These are phyloP conservation scores for Narcine bancroftii DNA, from an alignment of 2,113 vertebrate genomes.

Conservation along the genomic window DNA sequence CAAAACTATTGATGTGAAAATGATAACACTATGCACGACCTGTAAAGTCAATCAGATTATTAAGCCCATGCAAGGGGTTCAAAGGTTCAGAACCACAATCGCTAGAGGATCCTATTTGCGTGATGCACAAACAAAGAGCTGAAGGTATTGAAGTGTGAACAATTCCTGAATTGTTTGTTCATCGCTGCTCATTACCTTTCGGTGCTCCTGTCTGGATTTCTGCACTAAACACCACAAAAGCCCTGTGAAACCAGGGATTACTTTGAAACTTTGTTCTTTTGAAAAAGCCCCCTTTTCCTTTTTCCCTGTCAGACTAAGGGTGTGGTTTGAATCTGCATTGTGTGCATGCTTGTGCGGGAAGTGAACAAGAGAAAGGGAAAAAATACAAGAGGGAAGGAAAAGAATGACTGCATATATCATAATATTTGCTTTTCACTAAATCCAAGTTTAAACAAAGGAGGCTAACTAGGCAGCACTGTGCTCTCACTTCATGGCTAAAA, in stretches of 20 bases:
- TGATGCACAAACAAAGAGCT: constrained; percentile 41
- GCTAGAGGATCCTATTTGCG: neutral
- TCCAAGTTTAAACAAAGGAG: constrained; percentile 54
- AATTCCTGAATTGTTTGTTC: constrained; percentile 44
- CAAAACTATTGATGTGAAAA: neutral
- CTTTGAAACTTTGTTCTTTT: constrained; percentile 47
- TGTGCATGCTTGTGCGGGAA: neutral
- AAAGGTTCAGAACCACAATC: neutral
- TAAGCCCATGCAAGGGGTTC: neutral
- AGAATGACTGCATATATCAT: constrained; percentile 54
- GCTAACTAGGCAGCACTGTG: constrained; percentile 60
- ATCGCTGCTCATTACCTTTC: constrained; percentile 46
- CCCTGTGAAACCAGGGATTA: constrained; percentile 64
- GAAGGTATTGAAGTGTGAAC: constrained; percentile 43
- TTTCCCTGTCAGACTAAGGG: constrained; percentile 39
- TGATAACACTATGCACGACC: neutral
- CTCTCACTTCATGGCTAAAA: constrained; percentile 64
- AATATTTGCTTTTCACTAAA: constrained; percentile 54
- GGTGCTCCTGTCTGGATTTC: constrained; percentile 44
- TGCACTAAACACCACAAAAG: constrained; percentile 53
- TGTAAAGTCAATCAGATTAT: neutral
- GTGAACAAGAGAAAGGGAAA: neutral
- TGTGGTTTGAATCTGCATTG: constrained; percentile 58
- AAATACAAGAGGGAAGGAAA: constrained; percentile 45
- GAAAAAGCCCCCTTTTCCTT: constrained; percentile 44